phyloP scores from a whole-genome alignment of 2,113 vertebrate genomes.

The Macroglossus sobrinus region DNA sequence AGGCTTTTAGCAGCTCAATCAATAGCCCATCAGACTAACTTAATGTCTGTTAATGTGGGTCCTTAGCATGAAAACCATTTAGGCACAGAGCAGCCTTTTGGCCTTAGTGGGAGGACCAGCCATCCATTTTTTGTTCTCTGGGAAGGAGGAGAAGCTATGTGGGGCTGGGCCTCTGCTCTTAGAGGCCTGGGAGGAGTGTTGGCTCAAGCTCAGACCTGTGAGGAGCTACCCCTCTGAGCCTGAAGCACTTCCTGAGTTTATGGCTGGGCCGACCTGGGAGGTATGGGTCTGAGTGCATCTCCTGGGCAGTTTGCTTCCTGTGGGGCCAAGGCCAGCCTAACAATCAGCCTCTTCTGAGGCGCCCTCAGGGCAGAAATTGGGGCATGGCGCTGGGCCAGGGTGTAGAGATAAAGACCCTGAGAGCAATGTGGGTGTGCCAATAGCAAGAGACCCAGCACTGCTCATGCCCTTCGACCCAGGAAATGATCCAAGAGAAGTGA shows the following conservation, averaged over 20 bases:
- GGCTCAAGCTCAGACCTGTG: neutral
- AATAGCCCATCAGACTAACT: neutral
- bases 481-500: neutral
- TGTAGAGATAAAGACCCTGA: slow-evolving; percentile 14
- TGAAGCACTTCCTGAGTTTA: neutral
- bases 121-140: neutral
- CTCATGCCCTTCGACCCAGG: slow-evolving; percentile 24
- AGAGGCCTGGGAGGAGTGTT: neutral
- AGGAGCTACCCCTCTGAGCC: neutral
- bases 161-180: neutral
- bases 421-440: neutral
- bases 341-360: neutral
- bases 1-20: slow-evolving; percentile 1
- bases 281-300: neutral
- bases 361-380: neutral
- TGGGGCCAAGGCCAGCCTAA: neutral
- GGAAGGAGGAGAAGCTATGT: neutral
- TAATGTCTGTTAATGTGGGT: neutral
- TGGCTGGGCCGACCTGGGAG: neutral
- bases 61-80: neutral
- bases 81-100: neutral
- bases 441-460: neutral
- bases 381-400: neutral
- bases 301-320: neutral
- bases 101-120: neutral